phyloP scores from a whole-genome alignment of 2,797 vertebrate species.

The Muscicapa striata region DNA sequence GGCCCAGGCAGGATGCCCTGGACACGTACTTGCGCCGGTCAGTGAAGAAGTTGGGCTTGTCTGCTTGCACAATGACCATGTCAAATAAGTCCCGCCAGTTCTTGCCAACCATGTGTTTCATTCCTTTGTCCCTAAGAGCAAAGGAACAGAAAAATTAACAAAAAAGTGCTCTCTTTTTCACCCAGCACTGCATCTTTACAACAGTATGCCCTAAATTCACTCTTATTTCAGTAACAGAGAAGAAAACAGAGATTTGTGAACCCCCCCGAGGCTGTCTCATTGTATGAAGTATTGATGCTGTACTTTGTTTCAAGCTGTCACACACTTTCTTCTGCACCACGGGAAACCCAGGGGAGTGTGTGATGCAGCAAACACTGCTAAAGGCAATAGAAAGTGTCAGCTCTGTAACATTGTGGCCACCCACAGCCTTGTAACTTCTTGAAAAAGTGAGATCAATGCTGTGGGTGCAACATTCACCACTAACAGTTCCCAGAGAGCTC shows the following conservation, averaged over 20 bases:
- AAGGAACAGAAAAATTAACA: background rate
- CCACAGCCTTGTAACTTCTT: background rate
- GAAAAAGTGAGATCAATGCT: background rate
- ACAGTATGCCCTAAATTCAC: background rate
- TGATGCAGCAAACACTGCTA: background rate
- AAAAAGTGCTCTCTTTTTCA: background rate
- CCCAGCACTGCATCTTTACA: background rate
- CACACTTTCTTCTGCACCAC: background rate
- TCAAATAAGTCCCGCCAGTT: conserved; percentile 83
- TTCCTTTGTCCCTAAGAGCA: conserved; percentile 79
- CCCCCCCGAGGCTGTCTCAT: background rate
- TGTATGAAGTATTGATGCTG: background rate
- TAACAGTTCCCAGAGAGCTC: background rate
- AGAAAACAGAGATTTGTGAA: background rate
- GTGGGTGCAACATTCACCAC: background rate
- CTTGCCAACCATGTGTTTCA: conserved; percentile 84
- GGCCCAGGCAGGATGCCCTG: background rate
- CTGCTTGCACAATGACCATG: conserved; percentile 82
- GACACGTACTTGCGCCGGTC: conserved; percentile 79
- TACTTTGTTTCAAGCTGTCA: background rate
- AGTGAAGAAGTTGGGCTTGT: conserved; percentile 84
- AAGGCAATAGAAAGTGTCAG: background rate
- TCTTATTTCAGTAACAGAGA: background rate
- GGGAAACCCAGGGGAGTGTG: background rate
- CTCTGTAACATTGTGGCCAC: background rate